Conservation (phyloP, 2,113 vertebrate genomes). For the Microcebus ravelobensis region DNA sequence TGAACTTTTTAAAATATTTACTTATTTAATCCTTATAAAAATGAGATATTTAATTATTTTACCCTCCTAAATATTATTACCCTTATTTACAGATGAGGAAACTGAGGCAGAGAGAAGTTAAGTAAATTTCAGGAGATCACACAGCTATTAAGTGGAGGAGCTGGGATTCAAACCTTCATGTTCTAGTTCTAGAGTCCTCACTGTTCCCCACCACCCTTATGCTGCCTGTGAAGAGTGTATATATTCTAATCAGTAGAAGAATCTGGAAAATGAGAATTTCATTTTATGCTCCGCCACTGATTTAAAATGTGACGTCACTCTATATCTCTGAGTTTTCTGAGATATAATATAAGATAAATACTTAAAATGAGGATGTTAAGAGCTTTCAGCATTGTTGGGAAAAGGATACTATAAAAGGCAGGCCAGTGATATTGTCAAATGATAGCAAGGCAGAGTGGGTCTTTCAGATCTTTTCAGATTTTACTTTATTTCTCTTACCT, state of each 20-base stretch:
- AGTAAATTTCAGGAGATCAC: not conserved
- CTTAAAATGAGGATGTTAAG: not conserved
- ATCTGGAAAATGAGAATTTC: not conserved
- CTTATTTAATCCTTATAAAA: constrained; percentile 7
- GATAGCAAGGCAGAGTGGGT: not conserved
- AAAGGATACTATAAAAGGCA: not conserved
- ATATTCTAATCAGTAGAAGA: not conserved
- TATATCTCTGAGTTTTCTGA: constrained; percentile 20
- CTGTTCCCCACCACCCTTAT: not conserved
- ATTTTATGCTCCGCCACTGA: not conserved
- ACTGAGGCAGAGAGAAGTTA: not conserved
- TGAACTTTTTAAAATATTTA: not conserved
- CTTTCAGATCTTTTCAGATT: not conserved
- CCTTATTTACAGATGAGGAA: not conserved
- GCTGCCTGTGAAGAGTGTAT: not conserved
- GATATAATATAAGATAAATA: not conserved
- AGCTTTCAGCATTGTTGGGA: not conserved
- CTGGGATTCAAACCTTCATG: not conserved
- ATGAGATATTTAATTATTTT: not conserved
- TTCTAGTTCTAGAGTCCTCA: not conserved
- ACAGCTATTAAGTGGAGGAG: not conserved
- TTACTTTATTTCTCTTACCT: not conserved
- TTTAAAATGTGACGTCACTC: not conserved
- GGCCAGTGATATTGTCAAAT: not conserved
- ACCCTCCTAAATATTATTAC: not conserved